Base-by-base conservation (phyloP, 2,888 invertebrate genomes). In the Hyposoter dolosus region DNA sequence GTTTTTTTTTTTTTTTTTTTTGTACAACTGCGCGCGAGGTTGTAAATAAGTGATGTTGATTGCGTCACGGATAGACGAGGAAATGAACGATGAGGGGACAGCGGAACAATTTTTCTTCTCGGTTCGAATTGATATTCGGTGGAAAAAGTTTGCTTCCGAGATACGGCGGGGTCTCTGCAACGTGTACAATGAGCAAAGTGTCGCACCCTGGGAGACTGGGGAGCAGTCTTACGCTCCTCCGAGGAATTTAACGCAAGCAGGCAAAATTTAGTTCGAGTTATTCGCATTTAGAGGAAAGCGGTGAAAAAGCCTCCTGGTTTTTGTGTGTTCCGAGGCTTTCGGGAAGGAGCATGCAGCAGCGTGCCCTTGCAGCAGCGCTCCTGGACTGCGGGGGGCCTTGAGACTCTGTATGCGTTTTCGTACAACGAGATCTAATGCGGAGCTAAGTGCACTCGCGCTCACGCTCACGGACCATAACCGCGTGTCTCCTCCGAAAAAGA, bases 1-100 rank as follows among this genome's bases (percentile, higher is more conserved):
- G 28, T 63, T 12, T 72, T 47, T 50, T 78, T 66, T 72, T 47
- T 50, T 78, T 66, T 56, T 9, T 35, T 35, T 35, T 35, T 40
- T 10, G 40, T 7, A 40, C 10, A 40, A 5, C 40, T n/a, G 47
- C 28, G 17, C 17, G 17, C 19, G 17, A 74, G 88, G 88, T 86
- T 89, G 90, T 92, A 90, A 92, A 91, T 92, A 89, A 89, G 88
- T 89, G 85, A 92, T 91, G 86, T 90, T 89, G 88, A 89, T 92
- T 75, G 75, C 60, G 75, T 75, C 60, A 75, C 60, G 84, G 77
- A 87, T 84, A 68, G 68, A 87, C 63, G 53, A 66, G 71, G 50
- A 66, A 66, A 43, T 17, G 80, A 77, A 53, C 43, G 45, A 35
- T n/a, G 17, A 35, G 23, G 19, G 74, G 71, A 71, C 32, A 17